phyloP scores from a whole-genome alignment of 2,797 vertebrate species.

The Gallinago stenura region DNA sequence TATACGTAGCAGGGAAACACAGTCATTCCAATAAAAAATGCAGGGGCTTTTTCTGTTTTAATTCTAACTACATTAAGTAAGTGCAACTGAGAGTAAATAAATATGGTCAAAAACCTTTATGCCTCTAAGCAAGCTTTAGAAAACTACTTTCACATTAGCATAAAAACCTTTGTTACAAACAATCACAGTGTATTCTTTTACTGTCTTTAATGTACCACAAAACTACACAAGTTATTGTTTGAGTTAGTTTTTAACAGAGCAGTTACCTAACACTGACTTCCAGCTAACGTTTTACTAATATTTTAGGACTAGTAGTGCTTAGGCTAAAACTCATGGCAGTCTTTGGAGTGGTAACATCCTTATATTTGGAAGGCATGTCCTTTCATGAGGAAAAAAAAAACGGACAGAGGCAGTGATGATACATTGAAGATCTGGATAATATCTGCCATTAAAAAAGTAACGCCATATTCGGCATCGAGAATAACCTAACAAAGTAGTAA shows the following conservation, averaged over 20 bases:
- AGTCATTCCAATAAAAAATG: neutral
- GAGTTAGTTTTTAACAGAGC: neutral
- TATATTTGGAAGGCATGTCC: neutral
- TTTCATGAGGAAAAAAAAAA: neutral
- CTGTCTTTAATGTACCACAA: neutral
- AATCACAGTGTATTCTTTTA: neutral
- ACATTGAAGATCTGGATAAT: neutral
- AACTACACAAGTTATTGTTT: neutral
- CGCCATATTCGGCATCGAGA: neutral
- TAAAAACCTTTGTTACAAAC: neutral
- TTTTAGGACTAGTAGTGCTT: neutral
- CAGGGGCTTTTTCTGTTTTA: rapidly evolving
- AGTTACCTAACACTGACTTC: neutral
- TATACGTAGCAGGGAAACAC: neutral
- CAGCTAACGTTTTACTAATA: neutral
- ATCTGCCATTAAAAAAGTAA: neutral
- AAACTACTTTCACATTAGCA: neutral
- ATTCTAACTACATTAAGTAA: neutral
- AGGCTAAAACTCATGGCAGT: neutral
- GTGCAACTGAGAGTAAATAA: neutral
- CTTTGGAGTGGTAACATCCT: neutral
- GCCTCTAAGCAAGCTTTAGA: neutral
- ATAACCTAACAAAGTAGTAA: neutral
- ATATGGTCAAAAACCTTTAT: neutral
- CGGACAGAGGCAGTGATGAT: neutral